Evolutionary conservation across 1,140 invertebrate species (phyloP).

Genomic region (Drusus annulatus): DNA sequence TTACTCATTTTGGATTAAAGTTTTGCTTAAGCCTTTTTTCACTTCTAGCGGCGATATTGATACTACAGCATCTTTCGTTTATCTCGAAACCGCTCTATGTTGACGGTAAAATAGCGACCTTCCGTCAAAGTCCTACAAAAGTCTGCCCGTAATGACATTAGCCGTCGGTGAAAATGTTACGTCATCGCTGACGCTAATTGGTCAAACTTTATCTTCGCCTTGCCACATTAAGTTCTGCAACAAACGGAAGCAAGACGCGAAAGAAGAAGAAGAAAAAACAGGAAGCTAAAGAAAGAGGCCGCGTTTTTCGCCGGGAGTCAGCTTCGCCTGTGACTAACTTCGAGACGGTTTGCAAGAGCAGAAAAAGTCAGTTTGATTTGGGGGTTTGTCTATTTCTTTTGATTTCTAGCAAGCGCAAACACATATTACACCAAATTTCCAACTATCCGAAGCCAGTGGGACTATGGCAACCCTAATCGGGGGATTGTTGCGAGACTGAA

Average conservation of each 20-base stretch:
- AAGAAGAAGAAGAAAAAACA: not conserved
- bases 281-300: not conserved
- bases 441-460: too few relatives aligned
- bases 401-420: too few relatives aligned
- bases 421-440: too few relatives aligned
- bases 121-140: not conserved
- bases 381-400: not conserved
- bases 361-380: not conserved
- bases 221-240: slow-evolving; percentile 10
- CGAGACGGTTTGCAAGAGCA: not conserved
- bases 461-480: too few relatives aligned
- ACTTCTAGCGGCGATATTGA: too few relatives aligned
- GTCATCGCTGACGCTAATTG: slow-evolving; percentile 35
- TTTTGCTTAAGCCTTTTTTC: too few relatives aligned
- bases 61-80: too few relatives aligned
- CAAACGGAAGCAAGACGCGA: not conserved
- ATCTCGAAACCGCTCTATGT: too few relatives aligned
- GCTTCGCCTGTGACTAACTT: not conserved
- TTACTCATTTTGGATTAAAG: too few relatives aligned
- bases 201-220: slow-evolving; percentile 3
- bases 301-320: not conserved
- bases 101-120: not conserved
- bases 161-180: not conserved
- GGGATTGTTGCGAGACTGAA: too few relatives aligned
- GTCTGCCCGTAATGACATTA: slow-evolving; percentile 18